Evolutionary conservation across 1,140 invertebrate genomes (phyloP).

Genomic region (Harlomillsia oculata): DNA sequence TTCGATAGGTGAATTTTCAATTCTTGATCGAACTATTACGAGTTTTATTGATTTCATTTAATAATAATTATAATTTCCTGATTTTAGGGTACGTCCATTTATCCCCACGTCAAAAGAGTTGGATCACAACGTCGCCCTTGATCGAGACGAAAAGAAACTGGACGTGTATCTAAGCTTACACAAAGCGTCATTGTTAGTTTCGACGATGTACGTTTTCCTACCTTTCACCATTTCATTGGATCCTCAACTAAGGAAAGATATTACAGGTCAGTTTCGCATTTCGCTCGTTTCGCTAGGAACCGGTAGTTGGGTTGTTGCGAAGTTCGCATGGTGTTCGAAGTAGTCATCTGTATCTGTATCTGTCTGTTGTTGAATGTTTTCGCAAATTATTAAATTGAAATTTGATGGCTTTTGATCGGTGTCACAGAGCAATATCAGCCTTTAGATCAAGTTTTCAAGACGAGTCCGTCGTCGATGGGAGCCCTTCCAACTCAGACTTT

Average conservation of each 20-base stretch:
- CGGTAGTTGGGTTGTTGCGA: too few relatives aligned
- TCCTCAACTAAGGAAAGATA: slow-evolving; percentile 89
- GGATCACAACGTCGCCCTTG: slow-evolving; percentile 79
- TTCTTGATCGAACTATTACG: not conserved
- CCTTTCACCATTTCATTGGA: slow-evolving; percentile 95
- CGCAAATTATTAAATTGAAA: not conserved
- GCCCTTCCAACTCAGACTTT: not conserved
- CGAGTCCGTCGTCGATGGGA: slow-evolving; percentile 11
- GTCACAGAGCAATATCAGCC: slow-evolving; percentile 35
- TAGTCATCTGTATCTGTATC: not conserved
- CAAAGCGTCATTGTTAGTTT: slow-evolving; percentile 63
- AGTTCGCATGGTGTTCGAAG: not conserved
- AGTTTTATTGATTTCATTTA: not conserved
- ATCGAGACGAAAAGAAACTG: slow-evolving; percentile 86
- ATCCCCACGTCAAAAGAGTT: slow-evolving; percentile 76
- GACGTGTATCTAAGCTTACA: slow-evolving; percentile 85
- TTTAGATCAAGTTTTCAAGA: slow-evolving; percentile 30
- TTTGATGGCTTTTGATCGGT: too few relatives aligned
- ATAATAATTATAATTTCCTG: not conserved
- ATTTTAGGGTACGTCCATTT: slow-evolving; percentile 58
- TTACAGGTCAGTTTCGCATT: slow-evolving; percentile 69
- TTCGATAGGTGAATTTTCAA: slow-evolving; percentile 72
- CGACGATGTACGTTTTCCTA: slow-evolving; percentile 85
- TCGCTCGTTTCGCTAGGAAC: not conserved
- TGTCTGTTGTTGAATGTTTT: not conserved